Base-by-base conservation (phyloP, 2,113 vertebrate species). In the Podarcis muralis region DNA sequence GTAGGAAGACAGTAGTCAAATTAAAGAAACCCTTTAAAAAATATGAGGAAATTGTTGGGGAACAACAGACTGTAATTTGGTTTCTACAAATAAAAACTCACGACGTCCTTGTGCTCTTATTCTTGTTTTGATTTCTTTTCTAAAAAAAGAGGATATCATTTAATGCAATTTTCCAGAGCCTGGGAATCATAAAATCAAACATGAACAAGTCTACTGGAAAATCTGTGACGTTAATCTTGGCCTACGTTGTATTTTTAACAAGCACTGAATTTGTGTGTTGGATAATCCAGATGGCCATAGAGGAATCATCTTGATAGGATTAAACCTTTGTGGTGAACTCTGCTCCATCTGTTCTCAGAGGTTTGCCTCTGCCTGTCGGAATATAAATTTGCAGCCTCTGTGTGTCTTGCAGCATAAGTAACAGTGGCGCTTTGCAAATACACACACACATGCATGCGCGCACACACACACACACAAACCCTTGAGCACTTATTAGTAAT, bases 251-350 rank as follows among this genome's bases (percentile, higher is more conserved):
- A 96, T 97, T 97, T 97, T 98, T 98, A 98, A 98, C 98, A 98
- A 97, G 97, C 97, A 92, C 97, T 97, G 98, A 98, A 97, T 98
- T 97, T 96, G 97, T 97, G 97, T 89, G 85, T 95, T 40, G 97
- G 97, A 98, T 98, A 98, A 98, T 98, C 98, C 98, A 99, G 98
- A 98, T 99, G 98, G 98, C 97, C 97, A 97, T 98, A 98, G 97
- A 98, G 97, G 98, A 98, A 98, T 98, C 97, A 97, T 97, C 98
- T 97, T 98, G 98, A 99, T 98, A 98, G 98, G 98, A 99, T 99
- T 99, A 99, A 98, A 98, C 97, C 98, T 98, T 98, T 98, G 97
- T 97, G 97, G 97, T 97, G 97, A 98, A 98, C 97, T 98, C 96
- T 53, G 94, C 96, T 98, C 98, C 98, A 98, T 99, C 98, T 99